phyloP scores from a whole-genome alignment of 2,113 vertebrate species.

The Aix galericulata region DNA sequence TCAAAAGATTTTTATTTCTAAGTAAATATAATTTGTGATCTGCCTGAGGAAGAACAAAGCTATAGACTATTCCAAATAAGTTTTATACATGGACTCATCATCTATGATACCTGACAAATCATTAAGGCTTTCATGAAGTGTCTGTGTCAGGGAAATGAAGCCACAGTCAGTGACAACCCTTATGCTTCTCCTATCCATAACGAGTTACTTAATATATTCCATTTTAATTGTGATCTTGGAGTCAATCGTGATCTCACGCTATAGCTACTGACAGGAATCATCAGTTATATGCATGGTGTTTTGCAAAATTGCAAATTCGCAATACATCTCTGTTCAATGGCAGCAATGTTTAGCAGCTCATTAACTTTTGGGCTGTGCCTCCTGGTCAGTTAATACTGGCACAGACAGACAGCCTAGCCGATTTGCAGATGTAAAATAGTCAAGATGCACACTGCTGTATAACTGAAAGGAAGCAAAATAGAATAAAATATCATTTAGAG shows the following conservation, averaged over 20 bases:
- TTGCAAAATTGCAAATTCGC: constrained; percentile 69
- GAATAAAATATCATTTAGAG: background rate
- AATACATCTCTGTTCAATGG: constrained; percentile 22
- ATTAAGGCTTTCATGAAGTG: constrained; percentile 8
- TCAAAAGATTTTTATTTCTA: background rate
- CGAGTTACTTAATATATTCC: constrained; percentile 68
- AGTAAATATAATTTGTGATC: background rate
- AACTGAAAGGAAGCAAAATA: background rate
- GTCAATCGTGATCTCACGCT: constrained; percentile 53
- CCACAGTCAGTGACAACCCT: constrained; percentile 54
- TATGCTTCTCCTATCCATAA: constrained; percentile 54
- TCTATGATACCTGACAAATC: background rate
- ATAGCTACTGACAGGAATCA: constrained; percentile 65
- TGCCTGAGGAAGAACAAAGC: background rate
- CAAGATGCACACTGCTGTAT: background rate
- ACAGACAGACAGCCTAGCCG: constrained; percentile 34
- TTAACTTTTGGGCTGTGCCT: constrained; percentile 52
- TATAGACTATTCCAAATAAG: background rate
- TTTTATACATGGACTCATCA: background rate
- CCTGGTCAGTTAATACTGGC: constrained; percentile 44
- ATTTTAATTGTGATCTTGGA: constrained; percentile 68
- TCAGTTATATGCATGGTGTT: constrained; percentile 61
- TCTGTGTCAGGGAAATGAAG: constrained; percentile 37
- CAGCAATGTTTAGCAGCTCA: constrained; percentile 62
- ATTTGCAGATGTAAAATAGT: constrained; percentile 27